Conservation (phyloP, 2,797 vertebrate genomes). For the Gastrophryne carolinensis region DNA sequence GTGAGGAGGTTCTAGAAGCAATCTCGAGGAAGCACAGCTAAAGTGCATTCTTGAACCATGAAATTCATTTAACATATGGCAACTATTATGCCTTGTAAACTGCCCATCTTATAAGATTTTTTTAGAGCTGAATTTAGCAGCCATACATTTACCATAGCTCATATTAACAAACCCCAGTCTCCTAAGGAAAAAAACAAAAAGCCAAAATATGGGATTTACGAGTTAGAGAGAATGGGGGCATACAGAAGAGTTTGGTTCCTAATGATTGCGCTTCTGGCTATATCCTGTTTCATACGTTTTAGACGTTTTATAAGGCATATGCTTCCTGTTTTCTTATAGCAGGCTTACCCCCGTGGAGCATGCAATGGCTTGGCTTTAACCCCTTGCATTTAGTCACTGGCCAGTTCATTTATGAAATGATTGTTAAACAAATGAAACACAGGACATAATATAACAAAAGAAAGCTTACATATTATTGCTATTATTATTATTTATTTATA, state of each 20-base stretch:
- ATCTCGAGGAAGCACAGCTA: constrained; percentile 31
- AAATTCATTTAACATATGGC: constrained; percentile 51
- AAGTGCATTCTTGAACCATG: constrained; percentile 50
- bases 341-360: constrained; percentile 2
- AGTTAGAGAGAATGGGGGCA: constrained; percentile 33
- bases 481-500: too few species aligned
- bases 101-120: constrained; percentile 52
- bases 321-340: constrained; percentile 43
- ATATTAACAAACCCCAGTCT: constrained; percentile 50
- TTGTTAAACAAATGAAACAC: too few species aligned
- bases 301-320: constrained; percentile 41
- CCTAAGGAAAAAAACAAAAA: constrained; percentile 46
- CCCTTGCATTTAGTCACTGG: neutral
- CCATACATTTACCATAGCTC: constrained; percentile 48
- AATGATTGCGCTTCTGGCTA: constrained; percentile 37
- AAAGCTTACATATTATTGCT: too few species aligned
- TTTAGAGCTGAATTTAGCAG: constrained; percentile 49
- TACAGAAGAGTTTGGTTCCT: constrained; percentile 23
- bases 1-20: constrained; percentile 11
- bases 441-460: too few species aligned
- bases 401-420: too few species aligned
- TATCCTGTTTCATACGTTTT: constrained; percentile 44
- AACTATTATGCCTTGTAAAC: constrained; percentile 48
- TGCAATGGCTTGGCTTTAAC: neutral
- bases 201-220: constrained; percentile 42